Base-by-base conservation (phyloP, 2,113 vertebrate genomes). In the Cromileptes altivelis region DNA sequence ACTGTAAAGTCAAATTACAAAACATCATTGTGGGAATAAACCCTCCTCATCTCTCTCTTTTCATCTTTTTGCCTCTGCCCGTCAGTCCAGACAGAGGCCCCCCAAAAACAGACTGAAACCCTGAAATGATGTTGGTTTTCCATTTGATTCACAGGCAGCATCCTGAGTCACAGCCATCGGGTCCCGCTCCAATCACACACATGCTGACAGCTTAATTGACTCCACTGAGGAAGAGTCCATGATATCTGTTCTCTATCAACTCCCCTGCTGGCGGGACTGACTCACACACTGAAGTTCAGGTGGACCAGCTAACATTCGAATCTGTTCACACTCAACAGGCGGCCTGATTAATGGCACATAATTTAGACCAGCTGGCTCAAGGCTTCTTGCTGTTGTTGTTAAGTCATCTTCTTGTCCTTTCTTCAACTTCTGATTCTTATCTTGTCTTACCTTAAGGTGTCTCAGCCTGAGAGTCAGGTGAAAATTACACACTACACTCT, bases 141-240 rank as follows among this genome's bases (percentile, higher is more conserved):
- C 90, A 82, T 87, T 82, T 84, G 86, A 74, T 86, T 91, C 75
- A 70, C 80, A 90, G 80, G 84, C 85, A 75, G 83, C 25, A 23
- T 81, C 87, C 82, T 93, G 92, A 92, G 80, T 94, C 90, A 93
- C 88, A 75, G 69, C 75, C 80, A 74, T 78, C n/a, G 52, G 65
- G 75, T 70, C 47, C 27, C 0, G 18, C 45, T 88, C 71, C 82
- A 62, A 75, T 87, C 85, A 65, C 80, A 88, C 80, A 78, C 85
- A 85, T 3, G 76, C 85, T 84, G 76, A 88, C 87, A 83, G 70
- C 82, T 76, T 91, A 89, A 89, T 86, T 71, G 90, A 85, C 83
- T 91, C 55, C 55, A 14, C 42, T 30, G 70, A 71, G 50, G 80
- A 86, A 6, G 70, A 90, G 74, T 63, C 86, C 60, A 50, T 74